Evolutionary conservation across 2,888 invertebrate species (phyloP), one percentile per base, ranked within the genome.

Genomic region (Micropterix aruncella): DNA sequence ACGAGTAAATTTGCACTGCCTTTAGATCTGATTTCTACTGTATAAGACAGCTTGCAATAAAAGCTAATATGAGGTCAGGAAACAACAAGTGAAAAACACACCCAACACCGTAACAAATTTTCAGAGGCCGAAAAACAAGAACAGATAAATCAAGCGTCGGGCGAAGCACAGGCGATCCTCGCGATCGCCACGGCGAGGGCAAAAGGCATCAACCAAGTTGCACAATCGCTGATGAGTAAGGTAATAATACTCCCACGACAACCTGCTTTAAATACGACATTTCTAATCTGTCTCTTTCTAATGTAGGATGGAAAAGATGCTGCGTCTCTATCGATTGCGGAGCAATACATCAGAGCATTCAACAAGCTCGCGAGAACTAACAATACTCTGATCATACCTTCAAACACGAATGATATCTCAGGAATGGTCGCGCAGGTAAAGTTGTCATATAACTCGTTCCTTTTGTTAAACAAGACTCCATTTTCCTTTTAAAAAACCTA

Each of bases 311-410:
- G 91, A 16, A 78, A 79, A 50, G 83, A 89, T 65, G 99, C 97
- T 0, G 97, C 97, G 2, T 83, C 92, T 0, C 68, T 97, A 37
- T 81, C 83, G 12, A 74, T 99, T 48, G 99, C 99, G 0, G 96
- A 99, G 58, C 90, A 96, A 60, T 99, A 99, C 60, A 91, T 99
- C 37, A 69, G 76, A 16, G 96, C 97, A 12, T 99, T 99, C 65
- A 79, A 88, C 57, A 85, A 93, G 57, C 66, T 99, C 49, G 97
- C 99, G 1, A 85, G 89, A 62, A 83, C 84, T 9, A 89, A 83
- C 58, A 99, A 97, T 63, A 99, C 97, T 0, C 73, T 99, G 47
- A 88, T 99, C 53, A 65, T 99, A 51, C 97, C 97, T 0, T 78
- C 87, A 16, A 94, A 95, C 63, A 83, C 86, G 2, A 86, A 87